Conservation (phyloP, 30 jellyfish, hydroid and myxozoan species). For the Turritopsis dohrnii region DNA sequence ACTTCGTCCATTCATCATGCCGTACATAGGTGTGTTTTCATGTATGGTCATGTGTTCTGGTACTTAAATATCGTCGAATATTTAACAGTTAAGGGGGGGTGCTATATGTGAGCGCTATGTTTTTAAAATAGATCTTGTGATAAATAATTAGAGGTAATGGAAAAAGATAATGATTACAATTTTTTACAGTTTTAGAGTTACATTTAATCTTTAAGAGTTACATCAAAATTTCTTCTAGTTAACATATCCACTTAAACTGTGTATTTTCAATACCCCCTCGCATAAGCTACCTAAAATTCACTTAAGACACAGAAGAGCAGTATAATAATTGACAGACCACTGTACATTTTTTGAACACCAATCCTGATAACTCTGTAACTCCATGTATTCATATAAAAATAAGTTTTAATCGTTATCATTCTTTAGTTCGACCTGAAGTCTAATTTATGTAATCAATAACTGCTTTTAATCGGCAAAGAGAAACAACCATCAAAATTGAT, state of each 20-base stretch:
- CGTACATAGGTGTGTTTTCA: background rate
- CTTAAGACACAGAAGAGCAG: background rate
- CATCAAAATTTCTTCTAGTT: too few relatives aligned
- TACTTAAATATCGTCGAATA: background rate
- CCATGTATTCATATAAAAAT: too few relatives aligned
- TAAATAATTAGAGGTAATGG: too few relatives aligned
- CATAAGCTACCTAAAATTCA: background rate
- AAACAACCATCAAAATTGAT: background rate
- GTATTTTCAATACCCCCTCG: background rate
- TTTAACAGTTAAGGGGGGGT: background rate
- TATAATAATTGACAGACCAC: background rate
- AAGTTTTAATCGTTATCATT: too few relatives aligned
- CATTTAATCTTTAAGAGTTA: too few relatives aligned
- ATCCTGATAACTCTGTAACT: too few relatives aligned
- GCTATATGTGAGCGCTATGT: background rate
- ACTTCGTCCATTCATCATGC: slow-evolving; percentile 8
- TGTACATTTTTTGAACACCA: too few relatives aligned
- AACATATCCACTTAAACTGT: background rate
- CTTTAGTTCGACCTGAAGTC: background rate
- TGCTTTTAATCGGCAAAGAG: background rate
- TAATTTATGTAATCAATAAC: background rate
- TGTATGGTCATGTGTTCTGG: background rate
- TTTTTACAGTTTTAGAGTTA: too few relatives aligned
- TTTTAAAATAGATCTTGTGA: too few relatives aligned
- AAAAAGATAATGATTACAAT: too few relatives aligned